Conservation (phyloP, 2,113 vertebrate species). For the Porphyrio hochstetteri region DNA sequence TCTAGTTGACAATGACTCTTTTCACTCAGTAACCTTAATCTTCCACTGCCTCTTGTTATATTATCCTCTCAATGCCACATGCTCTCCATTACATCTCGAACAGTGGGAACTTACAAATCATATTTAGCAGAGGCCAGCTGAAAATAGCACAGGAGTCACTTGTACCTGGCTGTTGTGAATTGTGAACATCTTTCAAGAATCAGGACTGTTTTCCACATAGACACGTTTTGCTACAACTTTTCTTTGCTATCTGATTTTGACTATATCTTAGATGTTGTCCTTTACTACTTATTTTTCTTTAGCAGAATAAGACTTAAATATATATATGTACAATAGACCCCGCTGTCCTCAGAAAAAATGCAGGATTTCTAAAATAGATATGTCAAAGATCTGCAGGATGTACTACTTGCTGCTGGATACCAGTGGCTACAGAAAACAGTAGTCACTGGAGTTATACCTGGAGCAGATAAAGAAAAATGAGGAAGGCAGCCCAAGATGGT, state of each 20-base stretch:
- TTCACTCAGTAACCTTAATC: constrained; percentile 20
- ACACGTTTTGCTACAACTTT: neutral
- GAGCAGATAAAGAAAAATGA: neutral
- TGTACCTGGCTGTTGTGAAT: neutral
- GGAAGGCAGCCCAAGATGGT: neutral
- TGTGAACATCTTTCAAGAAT: neutral
- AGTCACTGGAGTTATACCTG: neutral
- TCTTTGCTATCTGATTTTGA: neutral
- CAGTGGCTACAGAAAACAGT: neutral
- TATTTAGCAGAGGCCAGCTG: neutral
- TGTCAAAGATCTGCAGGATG: neutral
- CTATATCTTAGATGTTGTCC: neutral
- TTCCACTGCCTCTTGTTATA: constrained; percentile 23
- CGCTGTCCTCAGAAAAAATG: neutral
- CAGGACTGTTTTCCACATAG: neutral
- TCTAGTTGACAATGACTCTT: neutral
- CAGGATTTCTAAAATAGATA: neutral
- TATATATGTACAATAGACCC: neutral
- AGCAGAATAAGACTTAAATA: neutral
- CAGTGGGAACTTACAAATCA: neutral
- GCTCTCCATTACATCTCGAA: neutral
- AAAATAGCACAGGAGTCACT: neutral
- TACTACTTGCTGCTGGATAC: neutral
- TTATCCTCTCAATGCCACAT: constrained; percentile 6
- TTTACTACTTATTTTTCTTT: neutral